A percentile compares a stretch with the other conserved stretches of the same genome.
Conservation (phyloP, 1,140 invertebrate species). For the Odontomachus brunneus region DNA sequence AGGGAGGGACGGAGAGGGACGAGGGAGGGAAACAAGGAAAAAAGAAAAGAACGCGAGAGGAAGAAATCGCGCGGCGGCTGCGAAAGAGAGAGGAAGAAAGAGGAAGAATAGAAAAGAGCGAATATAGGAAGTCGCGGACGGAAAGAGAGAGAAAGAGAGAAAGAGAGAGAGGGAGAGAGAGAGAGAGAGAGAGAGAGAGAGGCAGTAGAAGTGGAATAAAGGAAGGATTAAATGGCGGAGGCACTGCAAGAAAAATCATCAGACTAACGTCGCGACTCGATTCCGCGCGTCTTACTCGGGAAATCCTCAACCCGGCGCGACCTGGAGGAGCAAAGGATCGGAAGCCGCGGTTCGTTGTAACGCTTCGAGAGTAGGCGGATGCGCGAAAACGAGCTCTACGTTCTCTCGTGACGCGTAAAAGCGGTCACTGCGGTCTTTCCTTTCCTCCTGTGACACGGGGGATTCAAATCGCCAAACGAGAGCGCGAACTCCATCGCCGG, state of each 20-base stretch:
- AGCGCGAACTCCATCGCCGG: no score
- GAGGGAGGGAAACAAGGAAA: background rate
- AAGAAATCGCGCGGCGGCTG: slow-evolving; percentile 9
- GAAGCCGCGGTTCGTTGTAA: no score
- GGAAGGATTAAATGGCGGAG: slow-evolving; percentile 29
- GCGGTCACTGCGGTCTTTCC: no score
- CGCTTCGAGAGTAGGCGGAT: no score
- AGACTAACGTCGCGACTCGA: slow-evolving; percentile 23
- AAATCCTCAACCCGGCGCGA: slow-evolving; percentile 19
- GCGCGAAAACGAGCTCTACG: no score
- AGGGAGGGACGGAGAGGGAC: slow-evolving; percentile 27
- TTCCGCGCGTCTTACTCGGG: slow-evolving; percentile 8
- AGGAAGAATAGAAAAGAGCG: slow-evolving; percentile 10
- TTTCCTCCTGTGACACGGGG: no score
- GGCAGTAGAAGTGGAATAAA: slow-evolving; percentile 21
- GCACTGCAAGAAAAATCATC: slow-evolving; percentile 8
- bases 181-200: background rate
- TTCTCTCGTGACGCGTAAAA: no score
- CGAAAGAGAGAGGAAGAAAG: slow-evolving; percentile 18
- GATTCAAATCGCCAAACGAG: no score
- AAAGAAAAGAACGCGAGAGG: slow-evolving; percentile 27
- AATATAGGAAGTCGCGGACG: slow-evolving; percentile 4
- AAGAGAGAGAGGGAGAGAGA: background rate
- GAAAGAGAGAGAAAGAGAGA: background rate
- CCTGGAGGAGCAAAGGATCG: no score